Evolutionary conservation across 2,113 vertebrate species (phyloP).

Genomic region (Burhinus bistriatus): DNA sequence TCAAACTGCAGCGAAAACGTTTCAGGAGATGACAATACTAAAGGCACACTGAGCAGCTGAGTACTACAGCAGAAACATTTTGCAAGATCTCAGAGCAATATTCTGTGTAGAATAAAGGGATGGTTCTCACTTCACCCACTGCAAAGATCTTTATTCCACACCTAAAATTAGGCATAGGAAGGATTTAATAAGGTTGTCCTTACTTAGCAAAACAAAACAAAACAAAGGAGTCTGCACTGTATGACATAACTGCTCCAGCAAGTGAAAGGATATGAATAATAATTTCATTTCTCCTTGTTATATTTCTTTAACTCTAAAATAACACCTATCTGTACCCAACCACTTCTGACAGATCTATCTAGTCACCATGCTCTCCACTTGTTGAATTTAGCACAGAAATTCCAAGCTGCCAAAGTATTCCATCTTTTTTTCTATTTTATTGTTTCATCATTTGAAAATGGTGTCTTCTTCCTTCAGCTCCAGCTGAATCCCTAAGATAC

Average conservation of each 20-base stretch:
- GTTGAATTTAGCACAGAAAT: background rate
- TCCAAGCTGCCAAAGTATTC: background rate
- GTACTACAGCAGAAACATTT: background rate
- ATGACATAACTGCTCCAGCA: background rate
- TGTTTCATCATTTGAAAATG: background rate
- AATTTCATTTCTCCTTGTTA: background rate
- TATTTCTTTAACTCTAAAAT: background rate
- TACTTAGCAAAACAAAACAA: background rate
- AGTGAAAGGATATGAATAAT: background rate
- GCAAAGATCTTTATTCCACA: background rate
- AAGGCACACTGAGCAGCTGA: background rate
- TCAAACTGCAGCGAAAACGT: background rate
- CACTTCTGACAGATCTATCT: background rate
- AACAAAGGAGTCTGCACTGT: background rate
- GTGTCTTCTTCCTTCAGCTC: background rate
- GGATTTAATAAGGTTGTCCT: background rate
- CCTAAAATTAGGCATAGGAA: background rate
- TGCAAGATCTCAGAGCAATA: background rate
- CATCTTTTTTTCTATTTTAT: background rate
- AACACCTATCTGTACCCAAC: background rate
- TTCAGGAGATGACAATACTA: background rate
- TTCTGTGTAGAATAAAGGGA: background rate
- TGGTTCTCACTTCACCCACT: background rate
- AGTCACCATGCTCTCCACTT: background rate
- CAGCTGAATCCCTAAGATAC: background rate